Evolutionary conservation across 2,888 invertebrate species (phyloP), one percentile per base, ranked within the genome.

Genomic region (Caenorhabditis japonica): DNA sequence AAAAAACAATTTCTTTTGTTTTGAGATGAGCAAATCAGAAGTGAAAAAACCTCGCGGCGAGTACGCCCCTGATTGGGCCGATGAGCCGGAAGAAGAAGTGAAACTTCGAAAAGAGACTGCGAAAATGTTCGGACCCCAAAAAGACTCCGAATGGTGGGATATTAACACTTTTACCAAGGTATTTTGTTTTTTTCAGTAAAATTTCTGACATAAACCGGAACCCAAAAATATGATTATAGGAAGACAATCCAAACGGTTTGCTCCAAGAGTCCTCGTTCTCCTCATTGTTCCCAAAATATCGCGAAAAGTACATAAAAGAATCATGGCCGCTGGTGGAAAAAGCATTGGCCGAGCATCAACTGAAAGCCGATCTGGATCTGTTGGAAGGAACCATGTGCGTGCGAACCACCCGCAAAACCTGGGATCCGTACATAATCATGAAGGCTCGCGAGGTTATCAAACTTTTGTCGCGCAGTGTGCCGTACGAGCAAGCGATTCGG

Each of bases 391-490:
- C 94, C 84, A 93, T 99, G 93, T 92, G 92, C 0, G 99, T 99
- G 0, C 91, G 91, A 88, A 99, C 99, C 0, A 96, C 96, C 0
- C 82, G 90, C 12, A 96, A 97, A 90, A 97, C 97, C 0, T 99
- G 95, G 95, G 99, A 99, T 90, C 99, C 99, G 0, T 97, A 93
- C 83, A 93, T 96, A 58, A 71, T 79, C 33, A 91, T 99, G 27
- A 97, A 97, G 90, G 95, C 96, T 0, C 91, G 97, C 73, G 99
- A 99, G 88, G 91, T 97, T 90, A 93, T 99, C 83, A 97, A 95
- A 88, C 90, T 99, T 2, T 89, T 99, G 84, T 94, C 97, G 0
- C 91, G 99, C 80, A 95, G 95, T 88, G 97, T 99, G 1, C 97
- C 97, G 0, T 94, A 93, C 83, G 97, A 99, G 89, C 97, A 99